Evolutionary conservation across 1,140 invertebrate species (phyloP).

Genomic region (Drosophila suzukii): DNA sequence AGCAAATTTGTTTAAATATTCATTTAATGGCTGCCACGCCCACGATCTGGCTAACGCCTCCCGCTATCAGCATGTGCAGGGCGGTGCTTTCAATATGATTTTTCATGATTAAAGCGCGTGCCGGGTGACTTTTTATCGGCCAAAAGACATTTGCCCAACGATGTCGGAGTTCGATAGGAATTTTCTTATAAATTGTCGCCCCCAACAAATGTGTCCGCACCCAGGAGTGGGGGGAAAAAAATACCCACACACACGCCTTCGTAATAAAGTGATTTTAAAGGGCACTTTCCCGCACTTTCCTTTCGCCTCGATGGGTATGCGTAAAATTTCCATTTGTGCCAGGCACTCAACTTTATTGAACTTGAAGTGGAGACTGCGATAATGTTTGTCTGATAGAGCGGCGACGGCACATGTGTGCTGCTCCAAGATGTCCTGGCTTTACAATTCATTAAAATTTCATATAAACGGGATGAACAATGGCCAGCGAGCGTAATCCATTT

Average conservation of each 20-base stretch:
- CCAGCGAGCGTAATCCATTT: constrained; percentile 58
- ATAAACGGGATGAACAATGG: constrained; percentile 53
- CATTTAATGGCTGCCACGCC: constrained; percentile 66
- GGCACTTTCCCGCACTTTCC: constrained; percentile 62
- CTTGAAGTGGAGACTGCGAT: constrained; percentile 61
- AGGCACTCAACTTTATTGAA: constrained; percentile 82
- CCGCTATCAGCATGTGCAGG: constrained; percentile 20
- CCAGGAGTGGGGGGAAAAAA: neutral
- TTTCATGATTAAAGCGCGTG: constrained; percentile 81
- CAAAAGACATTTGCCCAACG: constrained; percentile 55
- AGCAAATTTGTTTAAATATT: constrained; percentile 74
- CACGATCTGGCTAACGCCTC: constrained; percentile 6
- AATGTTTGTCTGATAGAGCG: constrained; percentile 48
- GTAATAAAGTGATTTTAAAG: constrained; percentile 84
- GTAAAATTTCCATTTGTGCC: constrained; percentile 77
- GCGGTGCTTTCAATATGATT: constrained; percentile 63
- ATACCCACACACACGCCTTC: constrained; percentile 58
- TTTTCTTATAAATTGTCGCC: constrained; percentile 79
- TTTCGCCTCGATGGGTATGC: constrained; percentile 53
- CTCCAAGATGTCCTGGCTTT: constrained; percentile 56
- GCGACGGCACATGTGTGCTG: constrained; percentile 16
- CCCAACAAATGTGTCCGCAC: constrained; percentile 74
- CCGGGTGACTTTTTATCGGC: constrained; percentile 65
- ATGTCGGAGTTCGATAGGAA: constrained; percentile 59
- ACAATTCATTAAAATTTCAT: constrained; percentile 76